These are phyloP conservation scores for Sialis lutaria DNA, from an alignment of 2,888 invertebrate genomes.

Conservation along the genomic window DNA sequence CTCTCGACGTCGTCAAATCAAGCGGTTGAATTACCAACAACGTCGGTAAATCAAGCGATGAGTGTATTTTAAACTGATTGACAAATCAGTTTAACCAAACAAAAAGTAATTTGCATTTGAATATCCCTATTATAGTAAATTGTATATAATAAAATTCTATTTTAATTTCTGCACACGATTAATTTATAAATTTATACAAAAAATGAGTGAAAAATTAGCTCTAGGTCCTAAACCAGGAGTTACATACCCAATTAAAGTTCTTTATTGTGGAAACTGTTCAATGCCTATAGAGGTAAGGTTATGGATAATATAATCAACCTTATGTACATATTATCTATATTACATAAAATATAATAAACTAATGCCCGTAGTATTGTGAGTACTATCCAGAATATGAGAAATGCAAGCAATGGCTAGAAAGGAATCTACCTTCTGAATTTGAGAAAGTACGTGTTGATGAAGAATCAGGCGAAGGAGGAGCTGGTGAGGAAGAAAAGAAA, in stretches of 20 bases:
- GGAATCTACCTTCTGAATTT: conserved; percentile 84
- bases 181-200: neutral
- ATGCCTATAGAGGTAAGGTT: conserved; percentile 72
- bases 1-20: too few relatives aligned
- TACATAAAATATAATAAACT: conserved; percentile 13
- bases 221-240: conserved; percentile 33
- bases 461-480: conserved; percentile 46
- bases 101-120: too few relatives aligned
- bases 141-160: too few relatives aligned
- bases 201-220: conserved; percentile 8
- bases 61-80: too few relatives aligned
- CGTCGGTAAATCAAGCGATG: too few relatives aligned
- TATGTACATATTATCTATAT: conserved; percentile 1
- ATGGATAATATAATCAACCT: conserved; percentile 2
- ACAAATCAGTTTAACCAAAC: too few relatives aligned
- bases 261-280: conserved; percentile 87
- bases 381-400: conserved; percentile 95
- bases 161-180: neutral
- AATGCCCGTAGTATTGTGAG: conserved; percentile 67
- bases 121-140: too few relatives aligned
- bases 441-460: conserved; percentile 66
- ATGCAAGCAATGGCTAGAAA: conserved; percentile 93
- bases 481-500: conserved; percentile 83
- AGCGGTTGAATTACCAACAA: too few relatives aligned
- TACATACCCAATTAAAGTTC: conserved; percentile 64